Conservation (phyloP, 2,113 vertebrate genomes). For the Henicopernis longicauda region DNA sequence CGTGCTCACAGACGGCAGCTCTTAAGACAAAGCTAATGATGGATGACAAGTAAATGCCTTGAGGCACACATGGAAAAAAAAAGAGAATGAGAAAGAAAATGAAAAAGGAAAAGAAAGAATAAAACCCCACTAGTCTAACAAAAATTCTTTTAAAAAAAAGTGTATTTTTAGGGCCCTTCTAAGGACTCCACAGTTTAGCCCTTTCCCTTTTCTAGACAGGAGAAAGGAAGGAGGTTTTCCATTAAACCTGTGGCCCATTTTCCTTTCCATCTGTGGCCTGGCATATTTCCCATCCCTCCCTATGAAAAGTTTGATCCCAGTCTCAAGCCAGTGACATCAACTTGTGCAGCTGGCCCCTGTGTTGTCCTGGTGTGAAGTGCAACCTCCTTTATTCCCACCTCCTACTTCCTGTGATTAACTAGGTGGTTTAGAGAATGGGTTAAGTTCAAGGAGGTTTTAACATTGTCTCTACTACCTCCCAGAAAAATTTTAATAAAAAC, state of each 20-base stretch:
- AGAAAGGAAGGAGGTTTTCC: background rate
- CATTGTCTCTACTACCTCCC: background rate
- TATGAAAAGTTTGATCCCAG: background rate
- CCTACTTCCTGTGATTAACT: background rate
- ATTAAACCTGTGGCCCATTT: background rate
- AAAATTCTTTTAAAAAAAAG: background rate
- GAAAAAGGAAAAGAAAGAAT: slow-evolving; percentile 29
- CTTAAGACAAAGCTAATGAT: slow-evolving; percentile 62
- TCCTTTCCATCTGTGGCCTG: background rate
- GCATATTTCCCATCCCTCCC: background rate
- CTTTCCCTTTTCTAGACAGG: background rate
- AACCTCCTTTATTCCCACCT: background rate
- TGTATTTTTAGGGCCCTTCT: background rate
- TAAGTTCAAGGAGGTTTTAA: slow-evolving; percentile 17
- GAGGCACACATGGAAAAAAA: background rate
- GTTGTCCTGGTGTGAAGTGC: background rate
- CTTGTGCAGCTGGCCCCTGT: background rate
- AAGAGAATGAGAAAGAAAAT: slow-evolving; percentile 27
- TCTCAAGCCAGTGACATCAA: background rate
- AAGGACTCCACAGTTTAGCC: background rate
- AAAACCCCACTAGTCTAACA: background rate
- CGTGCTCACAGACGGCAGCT: slow-evolving; percentile 18
- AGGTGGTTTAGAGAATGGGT: background rate
- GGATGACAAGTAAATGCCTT: slow-evolving; percentile 60
- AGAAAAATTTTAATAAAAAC: slow-evolving; percentile 43